These are phyloP conservation scores for Drosophila rufa DNA, from an alignment of 1,140 invertebrate species.

Conservation along the genomic window DNA sequence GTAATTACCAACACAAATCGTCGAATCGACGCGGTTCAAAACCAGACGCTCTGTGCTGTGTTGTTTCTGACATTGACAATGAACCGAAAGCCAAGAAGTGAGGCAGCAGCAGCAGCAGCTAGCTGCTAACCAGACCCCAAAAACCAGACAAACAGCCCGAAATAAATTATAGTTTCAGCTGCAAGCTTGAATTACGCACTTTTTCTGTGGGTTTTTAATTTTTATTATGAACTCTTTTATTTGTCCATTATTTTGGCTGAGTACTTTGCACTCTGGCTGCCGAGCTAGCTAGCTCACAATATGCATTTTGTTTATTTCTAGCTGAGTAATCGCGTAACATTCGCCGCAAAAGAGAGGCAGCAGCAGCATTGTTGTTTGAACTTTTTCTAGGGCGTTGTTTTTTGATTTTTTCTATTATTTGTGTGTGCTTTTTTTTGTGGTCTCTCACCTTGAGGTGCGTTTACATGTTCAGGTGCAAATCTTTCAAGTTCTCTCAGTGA, in stretches of 20 bases:
- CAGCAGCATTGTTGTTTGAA: constrained; percentile 16
- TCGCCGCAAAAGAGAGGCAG: constrained; percentile 1
- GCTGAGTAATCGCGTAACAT: constrained; percentile 12
- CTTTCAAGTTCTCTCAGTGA: constrained; percentile 9
- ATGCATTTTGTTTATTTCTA: constrained; percentile 12
- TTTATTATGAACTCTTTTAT: constrained; percentile 7
- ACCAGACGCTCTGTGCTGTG: constrained; percentile 45
- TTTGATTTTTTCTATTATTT: constrained; percentile 5
- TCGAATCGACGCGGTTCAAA: constrained; percentile 56
- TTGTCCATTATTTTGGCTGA: constrained; percentile 12
- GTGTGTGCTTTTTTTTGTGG: constrained; percentile 1
- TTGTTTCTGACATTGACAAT: constrained; percentile 74
- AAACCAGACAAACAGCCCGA: constrained; percentile 36
- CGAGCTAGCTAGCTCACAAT: neutral
- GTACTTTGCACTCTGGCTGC: constrained; percentile 28
- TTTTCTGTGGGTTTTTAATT: constrained; percentile 1
- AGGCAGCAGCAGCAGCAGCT: neutral
- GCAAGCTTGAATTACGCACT: constrained; percentile 69
- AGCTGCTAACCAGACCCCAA: constrained; percentile 6
- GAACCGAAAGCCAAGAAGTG: constrained; percentile 52
- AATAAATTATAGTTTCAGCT: constrained; percentile 42
- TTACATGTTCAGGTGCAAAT: constrained; percentile 25
- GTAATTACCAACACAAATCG: constrained; percentile 74
- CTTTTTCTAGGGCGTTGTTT: constrained; percentile 19
- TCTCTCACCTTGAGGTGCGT: constrained; percentile 24